Conservation (phyloP, 2,888 invertebrate genomes). For the Tortrix viridana region DNA sequence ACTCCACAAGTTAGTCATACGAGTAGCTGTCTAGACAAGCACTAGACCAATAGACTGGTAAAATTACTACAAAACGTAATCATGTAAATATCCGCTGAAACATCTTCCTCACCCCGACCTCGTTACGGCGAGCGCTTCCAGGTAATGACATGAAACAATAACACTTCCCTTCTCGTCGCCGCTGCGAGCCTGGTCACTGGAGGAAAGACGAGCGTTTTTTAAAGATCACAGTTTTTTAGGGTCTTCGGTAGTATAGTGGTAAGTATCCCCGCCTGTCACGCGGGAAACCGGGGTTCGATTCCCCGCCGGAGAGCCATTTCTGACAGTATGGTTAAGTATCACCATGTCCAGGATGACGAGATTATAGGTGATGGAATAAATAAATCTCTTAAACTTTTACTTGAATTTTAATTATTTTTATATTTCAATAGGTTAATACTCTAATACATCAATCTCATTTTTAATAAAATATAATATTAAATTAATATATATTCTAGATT, state of each 20-base stretch:
- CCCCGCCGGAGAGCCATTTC: conserved; percentile 74
- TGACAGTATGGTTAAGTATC: too few species aligned
- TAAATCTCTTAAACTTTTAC: too few species aligned
- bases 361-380: too few species aligned
- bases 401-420: too few species aligned
- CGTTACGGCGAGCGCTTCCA: conserved; percentile 24
- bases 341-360: too few species aligned
- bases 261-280: conserved; percentile 85
- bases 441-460: too few species aligned
- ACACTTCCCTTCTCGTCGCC: conserved; percentile 23
- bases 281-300: conserved; percentile 85
- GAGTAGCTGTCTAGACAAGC: too few species aligned
- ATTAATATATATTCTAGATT: too few species aligned
- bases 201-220: background rate
- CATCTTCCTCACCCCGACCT: conserved; percentile 18
- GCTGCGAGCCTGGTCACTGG: conserved; percentile 6
- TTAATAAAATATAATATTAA: too few species aligned
- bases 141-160: conserved; percentile 35
- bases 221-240: background rate
- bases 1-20: too few species aligned
- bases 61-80: conserved; percentile 6
- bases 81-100: conserved; percentile 28
- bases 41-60: background rate
- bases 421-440: too few species aligned
- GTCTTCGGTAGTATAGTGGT: conserved; percentile 82